Percentiles rank a stretch among this genome's conserved stretches.
phyloP scores from a whole-genome alignment of 1,140 invertebrate species.

The Zaprionus taronus region DNA sequence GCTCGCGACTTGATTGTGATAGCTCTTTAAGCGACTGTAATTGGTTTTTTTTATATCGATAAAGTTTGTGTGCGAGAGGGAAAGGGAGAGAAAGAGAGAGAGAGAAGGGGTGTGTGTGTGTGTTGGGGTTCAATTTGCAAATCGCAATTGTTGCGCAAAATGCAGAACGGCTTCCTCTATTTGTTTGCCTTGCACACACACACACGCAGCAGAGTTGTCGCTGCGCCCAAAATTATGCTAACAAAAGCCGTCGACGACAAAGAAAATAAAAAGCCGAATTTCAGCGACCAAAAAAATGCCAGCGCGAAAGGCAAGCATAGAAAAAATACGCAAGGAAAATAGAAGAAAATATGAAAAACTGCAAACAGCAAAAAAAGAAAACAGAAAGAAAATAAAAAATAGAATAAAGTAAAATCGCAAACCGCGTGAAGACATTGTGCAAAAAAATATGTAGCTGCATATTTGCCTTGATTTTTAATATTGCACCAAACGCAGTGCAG shows the following conservation, averaged over 20 bases:
- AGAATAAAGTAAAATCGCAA: slow-evolving; percentile 16
- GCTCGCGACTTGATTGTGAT: slow-evolving; percentile 2
- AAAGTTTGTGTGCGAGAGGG: slow-evolving; percentile 11
- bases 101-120: slow-evolving; percentile 22
- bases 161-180: slow-evolving; percentile 36
- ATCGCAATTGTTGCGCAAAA: slow-evolving; percentile 67
- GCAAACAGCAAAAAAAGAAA: slow-evolving; percentile 17
- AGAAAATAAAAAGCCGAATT: slow-evolving; percentile 22
- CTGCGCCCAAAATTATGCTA: slow-evolving; percentile 72
- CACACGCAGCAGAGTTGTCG: slow-evolving; percentile 36
- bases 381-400: slow-evolving; percentile 30
- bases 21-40: slow-evolving; percentile 61
- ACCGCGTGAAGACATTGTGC: slow-evolving; percentile 40
- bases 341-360: slow-evolving; percentile 13
- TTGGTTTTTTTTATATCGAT: slow-evolving; percentile 69
- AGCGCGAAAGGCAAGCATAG: neutral
- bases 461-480: slow-evolving; percentile 81
- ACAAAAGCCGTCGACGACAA: slow-evolving; percentile 65
- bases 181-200: slow-evolving; percentile 47
- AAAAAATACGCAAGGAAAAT: slow-evolving; percentile 14
- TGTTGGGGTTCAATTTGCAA: slow-evolving; percentile 70
- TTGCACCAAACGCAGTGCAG: slow-evolving; percentile 61
- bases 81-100: neutral
- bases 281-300: slow-evolving; percentile 3
- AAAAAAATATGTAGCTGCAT: slow-evolving; percentile 67